Percentiles rank a stretch among this genome's conserved stretches.
Conservation (phyloP, 2,797 vertebrate species). For the Nyctalus aviator region DNA sequence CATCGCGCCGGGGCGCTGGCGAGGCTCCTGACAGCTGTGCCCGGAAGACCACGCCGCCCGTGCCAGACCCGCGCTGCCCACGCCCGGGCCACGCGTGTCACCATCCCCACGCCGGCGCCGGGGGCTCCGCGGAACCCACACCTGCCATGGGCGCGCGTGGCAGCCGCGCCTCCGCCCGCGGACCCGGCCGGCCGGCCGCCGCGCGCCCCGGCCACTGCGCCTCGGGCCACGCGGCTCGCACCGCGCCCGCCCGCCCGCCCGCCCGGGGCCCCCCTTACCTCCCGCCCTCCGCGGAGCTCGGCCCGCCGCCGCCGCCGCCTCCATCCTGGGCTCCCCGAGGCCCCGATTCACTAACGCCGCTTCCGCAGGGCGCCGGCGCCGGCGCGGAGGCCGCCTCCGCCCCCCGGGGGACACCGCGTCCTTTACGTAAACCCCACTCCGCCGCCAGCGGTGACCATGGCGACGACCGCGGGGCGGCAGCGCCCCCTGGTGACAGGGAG, state of each 20-base stretch:
- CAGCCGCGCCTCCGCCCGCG: slow-evolving; percentile 67
- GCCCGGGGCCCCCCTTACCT: slow-evolving; percentile 69
- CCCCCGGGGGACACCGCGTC: slow-evolving; percentile 89
- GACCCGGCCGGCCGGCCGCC: slow-evolving; percentile 62
- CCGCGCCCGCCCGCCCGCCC: not conserved
- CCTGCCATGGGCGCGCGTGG: slow-evolving; percentile 74
- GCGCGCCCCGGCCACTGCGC: slow-evolving; percentile 60
- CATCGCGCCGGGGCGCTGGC: slow-evolving; percentile 9
- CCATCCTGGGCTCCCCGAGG: slow-evolving; percentile 85
- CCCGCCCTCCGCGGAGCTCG: slow-evolving; percentile 77
- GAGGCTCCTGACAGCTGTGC: slow-evolving; percentile 53
- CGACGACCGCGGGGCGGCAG: slow-evolving; percentile 80
- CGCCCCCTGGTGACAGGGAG: slow-evolving; percentile 84
- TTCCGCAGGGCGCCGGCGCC: slow-evolving; percentile 87
- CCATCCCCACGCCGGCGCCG: not conserved
- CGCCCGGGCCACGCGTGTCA: slow-evolving; percentile 59
- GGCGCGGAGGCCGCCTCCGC: slow-evolving; percentile 87
- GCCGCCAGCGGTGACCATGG: slow-evolving; percentile 89
- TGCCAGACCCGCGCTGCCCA: slow-evolving; percentile 63
- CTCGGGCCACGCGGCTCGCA: slow-evolving; percentile 42
- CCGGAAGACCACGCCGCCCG: slow-evolving; percentile 42
- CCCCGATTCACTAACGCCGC: slow-evolving; percentile 84
- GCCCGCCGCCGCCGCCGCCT: slow-evolving; percentile 80
- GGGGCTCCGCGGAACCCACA: slow-evolving; percentile 56
- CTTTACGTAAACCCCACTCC: slow-evolving; percentile 88